phyloP scores from a whole-genome alignment of 2,888 invertebrate species.

The Melangyna quadrimaculata region DNA sequence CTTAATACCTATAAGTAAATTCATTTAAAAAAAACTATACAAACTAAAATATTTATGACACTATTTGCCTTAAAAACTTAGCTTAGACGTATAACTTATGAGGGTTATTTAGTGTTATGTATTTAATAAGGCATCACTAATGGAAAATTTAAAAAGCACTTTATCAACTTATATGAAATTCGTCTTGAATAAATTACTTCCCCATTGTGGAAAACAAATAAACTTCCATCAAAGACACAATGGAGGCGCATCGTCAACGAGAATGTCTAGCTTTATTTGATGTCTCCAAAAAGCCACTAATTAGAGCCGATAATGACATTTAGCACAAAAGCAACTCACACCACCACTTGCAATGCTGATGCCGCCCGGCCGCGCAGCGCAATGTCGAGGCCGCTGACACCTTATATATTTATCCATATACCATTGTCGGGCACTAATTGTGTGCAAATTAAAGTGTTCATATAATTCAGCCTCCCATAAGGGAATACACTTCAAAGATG shows the following conservation, averaged over 20 bases:
- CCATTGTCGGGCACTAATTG: slow-evolving; percentile 11
- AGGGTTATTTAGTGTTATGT: too few relatives aligned
- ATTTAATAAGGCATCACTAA: neutral
- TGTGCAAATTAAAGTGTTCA: slow-evolving; percentile 13
- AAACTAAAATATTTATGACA: too few relatives aligned
- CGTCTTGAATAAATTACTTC: neutral
- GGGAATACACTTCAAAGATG: neutral
- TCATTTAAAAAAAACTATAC: too few relatives aligned
- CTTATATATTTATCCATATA: neutral
- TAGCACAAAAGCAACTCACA: neutral
- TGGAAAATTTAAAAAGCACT: neutral
- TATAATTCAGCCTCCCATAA: neutral
- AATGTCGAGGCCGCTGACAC: neutral
- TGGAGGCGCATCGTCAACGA: neutral
- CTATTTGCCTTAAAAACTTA: too few relatives aligned
- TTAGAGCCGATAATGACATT: slow-evolving; percentile 6
- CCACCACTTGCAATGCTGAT: too few relatives aligned
- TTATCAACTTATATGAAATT: neutral
- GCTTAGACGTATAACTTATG: neutral
- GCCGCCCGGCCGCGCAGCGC: neutral
- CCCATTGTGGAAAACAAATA: neutral
- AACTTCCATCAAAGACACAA: neutral
- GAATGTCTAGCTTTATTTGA: neutral
- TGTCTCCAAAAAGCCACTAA: neutral
- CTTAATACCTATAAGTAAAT: too few relatives aligned